Evolutionary conservation across 2,888 invertebrate species (phyloP), one percentile per base, ranked within the genome.

Genomic region (Conchocele bisecta): DNA sequence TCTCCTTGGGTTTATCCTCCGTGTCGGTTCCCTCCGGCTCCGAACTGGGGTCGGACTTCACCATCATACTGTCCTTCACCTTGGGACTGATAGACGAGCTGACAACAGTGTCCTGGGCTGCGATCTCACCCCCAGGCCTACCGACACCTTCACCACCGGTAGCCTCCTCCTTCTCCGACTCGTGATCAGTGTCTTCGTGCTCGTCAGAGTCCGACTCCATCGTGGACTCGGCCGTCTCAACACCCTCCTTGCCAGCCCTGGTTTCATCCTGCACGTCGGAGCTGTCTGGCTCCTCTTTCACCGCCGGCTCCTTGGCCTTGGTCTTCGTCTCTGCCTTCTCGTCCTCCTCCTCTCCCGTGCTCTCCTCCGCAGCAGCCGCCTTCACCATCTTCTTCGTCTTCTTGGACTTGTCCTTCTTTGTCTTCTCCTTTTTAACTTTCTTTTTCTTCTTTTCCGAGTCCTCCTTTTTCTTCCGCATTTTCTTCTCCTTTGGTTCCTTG

Each of bases 261-360:
- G n/a, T n/a, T n/a, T n/a, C n/a, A n/a, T 82, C 77, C 91, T 92
- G 64, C 92, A 91, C 81, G 89, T 91, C 57, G 89, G 87, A 89
- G 74, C 86, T 87, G 65, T 87, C 83, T 91, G 59, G 50, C 29
- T 91, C 42, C 63, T 89, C 89, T 48, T 61, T 68, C 46, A 68
- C 78, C 31, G 44, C 59, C 51, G 65, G 75, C 37, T 75, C 78
- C 7, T 66, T 73, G 46, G 58, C 67, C 60, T 70, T 65, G n/a
- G 29, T 24, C 75, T 75, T 17, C 50, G 56, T 41, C 63, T 65
- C 28, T 72, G 53, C 53, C 61, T 75, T 35, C 57, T 70, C 58
- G 58, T 59, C 33, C 65, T 67, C 64, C 75, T 69, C 60, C 67
- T 76, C 51, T 65, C 63, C 37, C 33, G 29, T 51, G 35, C 50